A percentile compares a stretch with the other conserved stretches of the same genome.
These are phyloP conservation scores for Brenthis hecate DNA, from an alignment of 2,888 invertebrate species.

Conservation along the genomic window DNA sequence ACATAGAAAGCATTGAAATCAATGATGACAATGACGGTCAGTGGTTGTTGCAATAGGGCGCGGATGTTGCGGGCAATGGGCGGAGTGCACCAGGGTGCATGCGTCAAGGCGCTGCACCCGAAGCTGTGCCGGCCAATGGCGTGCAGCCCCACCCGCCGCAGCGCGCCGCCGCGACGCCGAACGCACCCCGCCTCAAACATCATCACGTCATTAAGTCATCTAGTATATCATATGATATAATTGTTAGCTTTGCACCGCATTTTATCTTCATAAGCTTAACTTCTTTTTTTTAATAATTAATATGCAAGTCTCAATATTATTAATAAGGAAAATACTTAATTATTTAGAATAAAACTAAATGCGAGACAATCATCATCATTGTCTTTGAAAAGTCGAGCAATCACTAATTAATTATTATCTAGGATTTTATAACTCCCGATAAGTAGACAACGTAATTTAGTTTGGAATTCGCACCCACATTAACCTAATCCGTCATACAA, in stretches of 20 bases:
- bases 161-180: constrained; percentile 31
- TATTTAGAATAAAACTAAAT: too few relatives aligned
- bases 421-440: too few relatives aligned
- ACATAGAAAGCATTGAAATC: neutral
- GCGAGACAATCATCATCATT: too few relatives aligned
- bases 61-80: constrained; percentile 34
- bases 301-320: too few relatives aligned
- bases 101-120: constrained; percentile 31
- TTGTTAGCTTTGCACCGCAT: neutral
- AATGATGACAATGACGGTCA: constrained; percentile 3
- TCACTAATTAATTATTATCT: too few relatives aligned
- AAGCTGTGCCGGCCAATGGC: constrained; percentile 37
- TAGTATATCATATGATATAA: neutral
- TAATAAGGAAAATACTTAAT: too few relatives aligned
- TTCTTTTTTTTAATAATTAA: too few relatives aligned
- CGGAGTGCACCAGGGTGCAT: constrained; percentile 41
- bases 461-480: too few relatives aligned
- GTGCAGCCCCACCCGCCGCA: constrained; percentile 37
- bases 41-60: constrained; percentile 16
- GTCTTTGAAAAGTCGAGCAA: too few relatives aligned
- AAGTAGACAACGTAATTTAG: too few relatives aligned
- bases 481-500: too few relatives aligned
- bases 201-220: constrained; percentile 32
- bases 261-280: too few relatives aligned
- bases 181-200: constrained; percentile 32